Evolutionary conservation across 1,140 invertebrate genomes (phyloP), one percentile per base, ranked within the genome.

Genomic region (Bombus haemorrhoidalis): DNA sequence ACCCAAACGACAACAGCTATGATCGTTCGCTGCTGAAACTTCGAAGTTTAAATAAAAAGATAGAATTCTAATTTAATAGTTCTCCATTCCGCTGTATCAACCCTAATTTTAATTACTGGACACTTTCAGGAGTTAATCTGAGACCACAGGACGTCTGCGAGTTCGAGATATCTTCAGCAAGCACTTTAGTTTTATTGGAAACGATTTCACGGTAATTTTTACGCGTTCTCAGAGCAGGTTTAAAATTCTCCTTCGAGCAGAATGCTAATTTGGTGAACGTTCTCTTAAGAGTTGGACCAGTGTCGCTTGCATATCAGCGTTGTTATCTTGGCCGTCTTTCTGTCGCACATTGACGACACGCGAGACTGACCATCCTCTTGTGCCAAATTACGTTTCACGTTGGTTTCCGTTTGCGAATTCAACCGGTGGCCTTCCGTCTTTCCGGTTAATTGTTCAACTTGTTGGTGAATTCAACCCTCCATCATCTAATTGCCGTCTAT

Each of bases 401-500:
- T 13, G 28, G 66, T 37, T 68, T 79, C 71, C 37, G 8, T 59
- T 69, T 47, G 75, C 39, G n/a, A 53, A 69, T 43, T 41, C 43
- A 68, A 28, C 28, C 57, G 5, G n/a, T 12, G 9, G 1, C 25
- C 75, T 53, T 22, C 25, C 47, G 15, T 53, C 6, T 34, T 25
- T 8, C 22, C 74, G 37, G 80, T 84, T 77, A 66, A 89, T 86
- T 79, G 83, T 83, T 74, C 62, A 43, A 82, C 75, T 86, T 86
- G 80, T 34, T 57, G 80, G 64, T 69, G 32, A 86, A 80, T 83
- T 62, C 28, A n/a, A 62, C 71, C 47, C 47, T 37, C 53, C 22
- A 9, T 72, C 82, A 13, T 71, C 62, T 83, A 83, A 89, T 89
- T 86, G 79, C 80, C 87, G 69, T 88, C 76, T 59, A 86, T 89